Evolutionary conservation across 2,113 vertebrate genomes (phyloP).

Genomic region (Notechis scutatus): DNA sequence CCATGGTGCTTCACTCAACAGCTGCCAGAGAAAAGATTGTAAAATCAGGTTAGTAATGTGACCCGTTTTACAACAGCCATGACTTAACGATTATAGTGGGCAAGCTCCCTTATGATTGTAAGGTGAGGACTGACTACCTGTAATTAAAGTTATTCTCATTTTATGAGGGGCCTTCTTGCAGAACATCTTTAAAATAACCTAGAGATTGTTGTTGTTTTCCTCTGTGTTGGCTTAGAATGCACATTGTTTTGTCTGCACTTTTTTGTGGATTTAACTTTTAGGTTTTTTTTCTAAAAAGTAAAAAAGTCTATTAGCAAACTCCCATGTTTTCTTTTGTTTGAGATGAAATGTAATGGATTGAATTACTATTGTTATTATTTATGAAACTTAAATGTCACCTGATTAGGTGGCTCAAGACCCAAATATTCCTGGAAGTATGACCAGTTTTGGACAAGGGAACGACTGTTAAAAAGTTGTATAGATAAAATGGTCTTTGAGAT

Average conservation of each 20-base stretch:
- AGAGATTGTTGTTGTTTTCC: neutral
- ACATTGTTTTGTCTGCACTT: conserved; percentile 10
- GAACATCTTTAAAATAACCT: neutral
- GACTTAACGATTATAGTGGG: too few relatives aligned
- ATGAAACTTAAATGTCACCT: neutral
- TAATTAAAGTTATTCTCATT: neutral
- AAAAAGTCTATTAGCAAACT: conserved; percentile 21
- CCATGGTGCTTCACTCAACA: too few relatives aligned
- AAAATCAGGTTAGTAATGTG: too few relatives aligned
- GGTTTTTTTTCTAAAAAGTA: conserved; percentile 13
- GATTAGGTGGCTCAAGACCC: neutral
- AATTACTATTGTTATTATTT: neutral
- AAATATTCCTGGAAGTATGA: conserved; percentile 1
- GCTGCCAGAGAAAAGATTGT: too few relatives aligned
- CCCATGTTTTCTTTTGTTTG: conserved; percentile 20
- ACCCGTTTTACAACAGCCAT: too few relatives aligned
- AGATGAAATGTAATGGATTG: conserved; percentile 23
- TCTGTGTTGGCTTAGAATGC: neutral
- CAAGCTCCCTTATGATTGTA: too few relatives aligned
- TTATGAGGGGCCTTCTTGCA: neutral
- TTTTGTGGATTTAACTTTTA: conserved; percentile 18
- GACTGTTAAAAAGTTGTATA: conserved; percentile 32
- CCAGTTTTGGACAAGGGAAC: conserved; percentile 34
- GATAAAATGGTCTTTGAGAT: conserved; percentile 47
- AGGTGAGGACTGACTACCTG: too few relatives aligned